These are phyloP conservation scores for Falco naumanni DNA, from an alignment of 2,797 vertebrate genomes.

Conservation along the genomic window DNA sequence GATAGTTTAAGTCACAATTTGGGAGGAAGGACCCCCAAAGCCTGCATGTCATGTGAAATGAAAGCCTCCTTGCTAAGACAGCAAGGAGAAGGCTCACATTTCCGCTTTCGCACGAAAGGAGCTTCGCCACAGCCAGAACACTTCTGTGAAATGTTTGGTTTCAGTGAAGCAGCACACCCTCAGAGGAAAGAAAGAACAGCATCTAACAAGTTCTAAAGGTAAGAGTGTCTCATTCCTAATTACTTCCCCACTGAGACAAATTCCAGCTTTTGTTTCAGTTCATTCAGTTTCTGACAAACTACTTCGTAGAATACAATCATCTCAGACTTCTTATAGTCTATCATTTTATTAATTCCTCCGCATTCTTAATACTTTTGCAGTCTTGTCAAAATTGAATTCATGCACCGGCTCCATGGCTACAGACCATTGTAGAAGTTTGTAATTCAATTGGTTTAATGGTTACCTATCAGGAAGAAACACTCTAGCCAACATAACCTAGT, in stretches of 20 bases:
- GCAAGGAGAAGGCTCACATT: neutral
- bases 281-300: neutral
- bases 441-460: neutral
- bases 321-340: neutral
- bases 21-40: neutral
- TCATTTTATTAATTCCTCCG: neutral
- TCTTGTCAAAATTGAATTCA: neutral
- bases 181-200: neutral
- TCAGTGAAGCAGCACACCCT: neutral
- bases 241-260: neutral
- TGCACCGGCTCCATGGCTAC: neutral
- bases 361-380: neutral
- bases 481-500: neutral
- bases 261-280: neutral
- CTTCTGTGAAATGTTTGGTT: neutral
- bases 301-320: neutral
- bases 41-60: neutral
- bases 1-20: neutral
- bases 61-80: neutral
- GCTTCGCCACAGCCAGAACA: neutral
- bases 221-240: neutral
- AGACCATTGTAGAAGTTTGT: neutral
- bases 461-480: neutral
- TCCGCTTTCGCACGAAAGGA: neutral
- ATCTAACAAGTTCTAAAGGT: neutral